A percentile compares a stretch with the other conserved stretches of the same genome.
Conservation (phyloP, 2,888 invertebrate species). For the Rapana venosa region DNA sequence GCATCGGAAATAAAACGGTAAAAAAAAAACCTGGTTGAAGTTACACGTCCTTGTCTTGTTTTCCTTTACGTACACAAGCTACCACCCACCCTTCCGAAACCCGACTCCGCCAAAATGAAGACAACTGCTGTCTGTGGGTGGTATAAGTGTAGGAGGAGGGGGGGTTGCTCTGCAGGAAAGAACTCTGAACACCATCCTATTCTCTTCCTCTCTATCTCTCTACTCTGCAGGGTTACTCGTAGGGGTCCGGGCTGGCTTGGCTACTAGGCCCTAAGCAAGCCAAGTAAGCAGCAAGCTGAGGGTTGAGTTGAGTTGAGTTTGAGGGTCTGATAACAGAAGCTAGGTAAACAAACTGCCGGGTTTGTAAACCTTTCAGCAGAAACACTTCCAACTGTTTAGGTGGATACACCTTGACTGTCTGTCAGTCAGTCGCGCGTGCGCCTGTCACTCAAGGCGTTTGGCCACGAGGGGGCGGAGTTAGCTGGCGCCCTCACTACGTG, state of each 20-base stretch:
- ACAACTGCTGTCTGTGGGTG: too few species aligned
- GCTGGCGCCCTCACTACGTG: slow-evolving; percentile 28
- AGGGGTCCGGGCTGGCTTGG: background rate
- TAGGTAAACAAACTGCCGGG: slow-evolving; percentile 9
- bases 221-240: background rate
- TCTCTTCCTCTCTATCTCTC: background rate
- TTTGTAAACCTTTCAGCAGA: slow-evolving; percentile 30
- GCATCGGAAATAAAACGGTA: too few species aligned
- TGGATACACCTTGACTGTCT: background rate
- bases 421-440: slow-evolving; percentile 36
- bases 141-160: too few species aligned
- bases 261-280: background rate
- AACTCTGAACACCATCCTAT: too few species aligned
- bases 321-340: slow-evolving; percentile 25
- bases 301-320: too few species aligned
- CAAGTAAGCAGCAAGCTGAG: background rate
- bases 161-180: too few species aligned
- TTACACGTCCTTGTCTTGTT: too few species aligned
- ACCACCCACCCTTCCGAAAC: too few species aligned
- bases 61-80: too few species aligned
- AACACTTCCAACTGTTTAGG: slow-evolving; percentile 3
- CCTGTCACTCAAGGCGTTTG: slow-evolving; percentile 22
- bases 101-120: too few species aligned
- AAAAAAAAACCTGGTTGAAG: too few species aligned
- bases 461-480: slow-evolving; percentile 7